Evolutionary conservation across 2,888 invertebrate species (phyloP).

Genomic region (Drosophila setosimentum): DNA sequence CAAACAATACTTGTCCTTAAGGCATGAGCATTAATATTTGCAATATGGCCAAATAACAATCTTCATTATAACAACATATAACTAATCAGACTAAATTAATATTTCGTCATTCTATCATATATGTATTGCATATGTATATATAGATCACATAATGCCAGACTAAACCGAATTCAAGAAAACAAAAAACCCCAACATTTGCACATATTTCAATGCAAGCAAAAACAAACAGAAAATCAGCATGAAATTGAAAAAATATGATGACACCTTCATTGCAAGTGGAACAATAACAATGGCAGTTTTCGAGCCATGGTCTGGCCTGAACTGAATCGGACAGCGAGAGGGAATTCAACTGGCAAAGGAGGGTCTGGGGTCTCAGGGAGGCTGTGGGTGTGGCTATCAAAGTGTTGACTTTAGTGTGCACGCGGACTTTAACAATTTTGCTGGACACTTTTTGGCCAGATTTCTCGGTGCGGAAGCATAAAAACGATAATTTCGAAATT

Average conservation of each 20-base stretch:
- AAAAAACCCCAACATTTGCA: conserved; percentile 30
- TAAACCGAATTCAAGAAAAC: not conserved
- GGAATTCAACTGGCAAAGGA: conserved; percentile 12
- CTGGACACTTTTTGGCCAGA: conserved; percentile 44
- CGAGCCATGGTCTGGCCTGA: conserved; percentile 14
- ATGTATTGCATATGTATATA: not conserved
- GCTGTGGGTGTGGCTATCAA: conserved; percentile 25
- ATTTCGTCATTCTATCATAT: not conserved
- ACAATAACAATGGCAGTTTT: conserved; percentile 61
- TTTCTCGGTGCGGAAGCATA: conserved; percentile 44
- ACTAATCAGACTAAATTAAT: not conserved
- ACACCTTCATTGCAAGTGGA: conserved; percentile 73
- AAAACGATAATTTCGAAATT: conserved; percentile 57
- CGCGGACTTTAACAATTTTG: conserved; percentile 59
- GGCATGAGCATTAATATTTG: not conserved
- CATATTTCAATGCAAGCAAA: conserved; percentile 41
- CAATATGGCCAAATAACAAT: no score
- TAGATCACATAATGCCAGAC: not conserved
- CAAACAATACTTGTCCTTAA: not conserved
- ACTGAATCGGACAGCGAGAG: conserved; percentile 25
- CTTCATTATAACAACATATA: not conserved
- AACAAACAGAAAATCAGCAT: conserved; percentile 54
- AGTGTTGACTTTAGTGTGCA: conserved; percentile 50
- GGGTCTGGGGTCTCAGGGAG: not conserved
- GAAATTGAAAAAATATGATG: conserved; percentile 78